Conservation (phyloP, 2,113 vertebrate genomes). For the Sinocyclocheilus maitianheensis region DNA sequence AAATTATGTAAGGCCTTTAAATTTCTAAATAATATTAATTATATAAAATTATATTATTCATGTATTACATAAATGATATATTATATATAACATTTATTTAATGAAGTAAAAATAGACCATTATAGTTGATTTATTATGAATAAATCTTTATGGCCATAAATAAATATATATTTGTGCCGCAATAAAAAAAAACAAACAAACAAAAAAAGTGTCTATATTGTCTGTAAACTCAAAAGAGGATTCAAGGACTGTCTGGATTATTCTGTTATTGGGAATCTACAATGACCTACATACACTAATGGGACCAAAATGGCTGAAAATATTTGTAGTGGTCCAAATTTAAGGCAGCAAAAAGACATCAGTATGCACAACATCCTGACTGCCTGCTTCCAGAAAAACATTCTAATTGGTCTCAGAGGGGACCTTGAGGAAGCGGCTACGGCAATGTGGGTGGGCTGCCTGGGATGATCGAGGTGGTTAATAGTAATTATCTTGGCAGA, state of each 20-base stretch:
- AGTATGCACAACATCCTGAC: conserved; percentile 28
- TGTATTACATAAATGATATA: no score
- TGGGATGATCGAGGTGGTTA: neutral
- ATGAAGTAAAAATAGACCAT: neutral
- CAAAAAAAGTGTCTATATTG: neutral
- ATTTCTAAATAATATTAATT: neutral
- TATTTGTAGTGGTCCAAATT: conserved; percentile 13
- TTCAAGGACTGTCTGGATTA: neutral
- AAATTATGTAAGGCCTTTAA: neutral
- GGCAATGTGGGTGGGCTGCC: conserved; percentile 18
- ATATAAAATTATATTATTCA: neutral
- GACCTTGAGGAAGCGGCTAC: neutral
- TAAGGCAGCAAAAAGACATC: neutral
- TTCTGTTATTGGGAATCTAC: neutral
- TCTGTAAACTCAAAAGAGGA: neutral
- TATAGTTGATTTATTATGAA: neutral
- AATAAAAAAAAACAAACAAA: neutral
- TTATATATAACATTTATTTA: no score
- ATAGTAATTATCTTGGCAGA: conserved; percentile 25
- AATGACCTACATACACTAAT: conserved; percentile 9
- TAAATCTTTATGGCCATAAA: neutral
- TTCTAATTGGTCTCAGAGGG: conserved; percentile 10
- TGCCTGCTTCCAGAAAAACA: conserved; percentile 29
- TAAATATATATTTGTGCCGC: neutral
- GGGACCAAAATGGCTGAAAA: neutral